These are phyloP conservation scores for Anser cygnoides DNA, from an alignment of 2,113 vertebrate genomes.

Conservation along the genomic window DNA sequence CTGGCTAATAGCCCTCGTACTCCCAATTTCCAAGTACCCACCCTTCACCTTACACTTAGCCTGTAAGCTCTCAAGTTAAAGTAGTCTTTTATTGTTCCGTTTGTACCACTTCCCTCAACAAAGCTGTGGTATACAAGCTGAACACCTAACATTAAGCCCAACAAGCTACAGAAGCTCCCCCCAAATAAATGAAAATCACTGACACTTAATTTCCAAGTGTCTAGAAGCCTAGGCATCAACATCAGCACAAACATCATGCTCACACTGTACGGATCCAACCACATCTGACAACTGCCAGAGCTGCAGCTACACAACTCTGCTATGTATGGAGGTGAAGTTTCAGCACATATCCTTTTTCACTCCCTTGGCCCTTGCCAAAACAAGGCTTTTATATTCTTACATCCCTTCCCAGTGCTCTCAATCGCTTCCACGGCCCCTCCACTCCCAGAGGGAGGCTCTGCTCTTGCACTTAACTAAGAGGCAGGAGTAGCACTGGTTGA, in stretches of 20 bases:
- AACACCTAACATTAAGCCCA: not conserved
- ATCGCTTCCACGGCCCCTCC: accelerated
- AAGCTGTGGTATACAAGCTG: not conserved
- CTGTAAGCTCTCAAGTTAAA: not conserved
- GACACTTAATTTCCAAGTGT: not conserved
- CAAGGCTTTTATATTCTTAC: not conserved
- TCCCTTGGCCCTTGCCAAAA: not conserved
- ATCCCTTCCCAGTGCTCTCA: not conserved
- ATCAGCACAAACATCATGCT: not conserved
- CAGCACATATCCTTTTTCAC: not conserved
- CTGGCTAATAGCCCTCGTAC: not conserved
- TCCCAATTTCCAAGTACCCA: not conserved
- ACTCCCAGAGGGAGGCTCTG: not conserved
- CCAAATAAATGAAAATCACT: not conserved
- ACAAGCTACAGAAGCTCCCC: not conserved
- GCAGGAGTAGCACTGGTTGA: not conserved
- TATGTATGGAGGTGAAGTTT: accelerated
- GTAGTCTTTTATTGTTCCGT: not conserved
- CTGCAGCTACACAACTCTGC: not conserved
- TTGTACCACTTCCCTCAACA: not conserved
- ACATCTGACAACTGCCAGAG: not conserved
- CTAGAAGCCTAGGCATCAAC: not conserved
- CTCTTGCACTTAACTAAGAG: not conserved
- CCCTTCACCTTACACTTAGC: not conserved
- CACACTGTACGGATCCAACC: accelerated